A percentile compares a stretch with the other conserved stretches of the same genome.
These are phyloP conservation scores for Rousettus madagascariensis DNA, from an alignment of 2,797 vertebrate genomes.

Conservation along the genomic window DNA sequence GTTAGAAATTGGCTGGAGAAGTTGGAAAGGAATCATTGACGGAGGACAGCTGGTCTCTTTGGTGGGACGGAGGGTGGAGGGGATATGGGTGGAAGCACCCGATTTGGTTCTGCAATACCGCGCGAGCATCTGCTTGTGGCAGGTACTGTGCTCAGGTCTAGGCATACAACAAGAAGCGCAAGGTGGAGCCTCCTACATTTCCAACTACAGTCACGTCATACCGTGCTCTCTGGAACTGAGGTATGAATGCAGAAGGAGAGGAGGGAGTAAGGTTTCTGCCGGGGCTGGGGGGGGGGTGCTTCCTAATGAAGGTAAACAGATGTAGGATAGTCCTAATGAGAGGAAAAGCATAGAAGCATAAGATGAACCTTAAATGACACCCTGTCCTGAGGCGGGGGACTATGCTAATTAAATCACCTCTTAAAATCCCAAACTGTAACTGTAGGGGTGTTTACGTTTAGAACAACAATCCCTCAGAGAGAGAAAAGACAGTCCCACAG, in stretches of 20 bases:
- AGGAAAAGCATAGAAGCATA: not conserved
- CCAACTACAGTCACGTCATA: not conserved
- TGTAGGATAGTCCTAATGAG: not conserved
- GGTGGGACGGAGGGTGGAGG: not conserved
- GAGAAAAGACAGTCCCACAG: not conserved
- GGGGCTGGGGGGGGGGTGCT: not conserved
- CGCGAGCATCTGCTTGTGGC: not conserved
- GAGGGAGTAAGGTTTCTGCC: not conserved
- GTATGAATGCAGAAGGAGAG: not conserved
- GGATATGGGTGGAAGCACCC: not conserved
- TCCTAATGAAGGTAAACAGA: not conserved
- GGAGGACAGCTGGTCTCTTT: not conserved
- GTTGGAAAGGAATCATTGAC: not conserved
- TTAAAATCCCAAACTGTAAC: not conserved
- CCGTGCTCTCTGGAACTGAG: not conserved
- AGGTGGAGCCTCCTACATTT: not conserved
- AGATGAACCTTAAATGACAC: not conserved
- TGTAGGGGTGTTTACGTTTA: not conserved
- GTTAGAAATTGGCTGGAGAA: not conserved
- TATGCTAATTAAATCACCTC: not conserved
- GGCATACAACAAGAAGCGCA: not conserved
- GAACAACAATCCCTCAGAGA: not conserved
- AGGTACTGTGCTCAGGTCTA: not conserved
- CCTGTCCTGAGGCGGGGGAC: not conserved
- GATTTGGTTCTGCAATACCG: not conserved